These are phyloP conservation scores for Elachura formosa DNA, from an alignment of 2,113 vertebrate genomes.

Conservation along the genomic window DNA sequence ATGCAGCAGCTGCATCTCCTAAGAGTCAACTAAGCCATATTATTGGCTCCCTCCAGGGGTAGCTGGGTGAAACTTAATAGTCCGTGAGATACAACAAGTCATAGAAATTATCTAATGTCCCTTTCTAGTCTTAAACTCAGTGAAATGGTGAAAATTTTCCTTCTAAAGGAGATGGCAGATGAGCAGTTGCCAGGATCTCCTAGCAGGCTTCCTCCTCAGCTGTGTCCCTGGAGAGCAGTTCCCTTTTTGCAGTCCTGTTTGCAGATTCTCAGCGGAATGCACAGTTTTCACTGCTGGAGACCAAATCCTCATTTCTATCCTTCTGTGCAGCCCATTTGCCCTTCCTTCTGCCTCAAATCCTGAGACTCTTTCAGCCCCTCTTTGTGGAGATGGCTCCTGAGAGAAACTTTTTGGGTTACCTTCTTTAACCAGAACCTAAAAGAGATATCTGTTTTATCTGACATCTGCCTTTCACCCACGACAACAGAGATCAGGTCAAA, in stretches of 20 bases:
- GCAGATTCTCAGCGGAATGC: not conserved
- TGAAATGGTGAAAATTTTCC: slow-evolving; percentile 39
- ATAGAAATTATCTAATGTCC: slow-evolving; percentile 51
- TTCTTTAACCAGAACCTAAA: not conserved
- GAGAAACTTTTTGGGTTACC: not conserved
- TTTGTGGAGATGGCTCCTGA: not conserved
- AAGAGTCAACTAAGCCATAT: slow-evolving; percentile 3
- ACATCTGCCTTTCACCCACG: not conserved
- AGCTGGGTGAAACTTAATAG: slow-evolving; percentile 43
- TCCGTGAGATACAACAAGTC: slow-evolving; percentile 45
- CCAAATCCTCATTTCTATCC: not conserved
- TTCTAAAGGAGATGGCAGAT: slow-evolving; percentile 11
- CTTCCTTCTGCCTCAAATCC: not conserved
- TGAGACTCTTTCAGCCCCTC: not conserved
- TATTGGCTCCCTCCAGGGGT: slow-evolving; percentile 36
- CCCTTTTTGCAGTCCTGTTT: not conserved
- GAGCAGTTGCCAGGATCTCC: slow-evolving; percentile 15
- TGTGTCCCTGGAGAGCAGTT: not conserved
- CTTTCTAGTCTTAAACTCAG: slow-evolving; percentile 39
- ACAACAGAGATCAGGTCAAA: not conserved
- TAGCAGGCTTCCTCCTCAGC: not conserved
- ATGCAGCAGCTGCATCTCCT: not conserved
- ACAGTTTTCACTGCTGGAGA: not conserved
- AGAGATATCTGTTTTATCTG: not conserved
- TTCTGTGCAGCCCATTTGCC: not conserved